Evolutionary conservation across 2,888 invertebrate genomes (phyloP).

Genomic region (Artemia sp.): DNA sequence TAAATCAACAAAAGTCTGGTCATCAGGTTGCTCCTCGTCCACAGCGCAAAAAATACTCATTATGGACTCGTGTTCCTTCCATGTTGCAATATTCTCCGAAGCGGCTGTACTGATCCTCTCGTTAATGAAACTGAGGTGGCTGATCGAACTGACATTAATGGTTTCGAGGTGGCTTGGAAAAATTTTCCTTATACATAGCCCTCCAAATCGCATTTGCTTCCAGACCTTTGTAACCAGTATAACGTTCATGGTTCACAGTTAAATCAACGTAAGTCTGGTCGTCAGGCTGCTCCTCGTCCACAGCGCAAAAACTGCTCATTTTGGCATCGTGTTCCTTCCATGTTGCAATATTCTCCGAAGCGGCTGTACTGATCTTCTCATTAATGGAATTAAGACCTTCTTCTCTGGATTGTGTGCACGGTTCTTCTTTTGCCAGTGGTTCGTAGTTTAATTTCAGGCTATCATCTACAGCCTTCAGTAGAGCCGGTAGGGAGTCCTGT

Average conservation of each 20-base stretch:
- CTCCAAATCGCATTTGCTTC: constrained; percentile 92
- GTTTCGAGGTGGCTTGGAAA: constrained; percentile 54
- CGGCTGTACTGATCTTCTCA: constrained; percentile 70
- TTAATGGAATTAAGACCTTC: constrained; percentile 62
- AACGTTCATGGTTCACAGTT: constrained; percentile 84
- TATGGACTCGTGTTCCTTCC: too few species aligned
- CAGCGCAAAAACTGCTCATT: constrained; percentile 80
- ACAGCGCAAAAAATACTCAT: too few species aligned
- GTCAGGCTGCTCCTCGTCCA: constrained; percentile 44
- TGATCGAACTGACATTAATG: too few species aligned
- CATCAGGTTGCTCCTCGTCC: too few species aligned
- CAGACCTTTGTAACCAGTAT: constrained; percentile 85
- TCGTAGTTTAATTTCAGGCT: too few species aligned
- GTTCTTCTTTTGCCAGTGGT: constrained; percentile 30
- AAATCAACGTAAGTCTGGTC: constrained; percentile 85
- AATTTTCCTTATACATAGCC: constrained; percentile 94
- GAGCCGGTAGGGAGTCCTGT: constrained; percentile 65
- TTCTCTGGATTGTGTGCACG: constrained; percentile 47
- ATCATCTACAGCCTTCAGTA: constrained; percentile 43
- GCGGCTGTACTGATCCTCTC: too few species aligned
- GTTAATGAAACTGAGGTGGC: too few species aligned
- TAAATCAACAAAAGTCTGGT: too few species aligned
- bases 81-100: too few species aligned
- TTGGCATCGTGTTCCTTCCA: constrained; percentile 89
- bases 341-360: constrained; percentile 65